Base-by-base conservation (phyloP, 2,113 vertebrate genomes). In the Dendrocopos noguchii region DNA sequence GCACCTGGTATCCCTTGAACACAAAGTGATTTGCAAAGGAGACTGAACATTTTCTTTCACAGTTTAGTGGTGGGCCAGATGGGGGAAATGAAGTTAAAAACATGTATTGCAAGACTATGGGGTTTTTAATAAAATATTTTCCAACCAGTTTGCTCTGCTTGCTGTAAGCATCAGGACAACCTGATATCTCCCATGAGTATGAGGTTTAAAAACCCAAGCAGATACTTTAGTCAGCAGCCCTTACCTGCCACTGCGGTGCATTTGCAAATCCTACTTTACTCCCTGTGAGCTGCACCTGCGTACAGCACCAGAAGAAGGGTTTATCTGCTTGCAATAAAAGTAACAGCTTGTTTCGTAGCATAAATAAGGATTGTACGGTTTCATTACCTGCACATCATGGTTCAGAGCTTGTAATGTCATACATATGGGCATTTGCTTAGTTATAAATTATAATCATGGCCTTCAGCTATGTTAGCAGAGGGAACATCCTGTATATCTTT, bases 381-480 rank as follows among this genome's bases (percentile, higher is more conserved):
- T 85, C 80, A 88, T 93, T 91, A 90, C 80, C 87, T 85, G 56
- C 76, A 81, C 75, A 88, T 88, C 66, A 70, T 65, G 84, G 61
- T 85, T 93, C 80, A 78, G 84, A 88, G 88, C 80, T 88, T 88
- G 80, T 70, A 84, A 84, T 88, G 76, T 65, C 84, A 82, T 82
- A 68, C 61, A 56, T 88, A 81, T 85, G 91, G 71, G 72, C 61
- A 85, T 91, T 78, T 78, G 44, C 68, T 95, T 82, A 13, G 66
- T 85, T 81, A 85, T 65, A 81, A 91, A 87, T 93, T 84, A 80
- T n/a, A 81, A 77, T 74, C 80, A 74, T 56, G 87, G 87, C 76
- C 80, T 91, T 91, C 71, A 91, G 87, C 76, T 78, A 44, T 46
- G 84, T 81, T 88, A 85, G 84, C 66, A 74, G 84, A 84, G 76